These are phyloP conservation scores for Hanleya hanleyi DNA, from an alignment of 2,888 invertebrate species.

Conservation along the genomic window DNA sequence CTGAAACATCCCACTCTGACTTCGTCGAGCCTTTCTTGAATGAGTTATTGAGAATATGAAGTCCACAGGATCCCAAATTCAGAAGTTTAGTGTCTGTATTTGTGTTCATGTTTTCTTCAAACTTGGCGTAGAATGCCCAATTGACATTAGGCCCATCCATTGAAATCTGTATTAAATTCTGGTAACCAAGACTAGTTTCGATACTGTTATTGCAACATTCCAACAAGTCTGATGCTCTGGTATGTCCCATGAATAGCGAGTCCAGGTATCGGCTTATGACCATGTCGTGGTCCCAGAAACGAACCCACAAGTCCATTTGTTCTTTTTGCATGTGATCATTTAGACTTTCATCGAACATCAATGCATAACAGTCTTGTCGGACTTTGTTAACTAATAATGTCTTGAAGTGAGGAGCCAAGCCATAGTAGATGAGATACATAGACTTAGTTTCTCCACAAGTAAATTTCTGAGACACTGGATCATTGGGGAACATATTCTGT, in stretches of 20 bases:
- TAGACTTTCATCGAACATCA: slow-evolving; percentile 44
- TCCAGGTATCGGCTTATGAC: slow-evolving; percentile 51
- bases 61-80: slow-evolving; percentile 57
- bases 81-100: slow-evolving; percentile 26
- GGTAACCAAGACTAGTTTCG: slow-evolving; percentile 2
- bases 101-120: background rate
- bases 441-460: slow-evolving; percentile 22
- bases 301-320: slow-evolving; percentile 55
- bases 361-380: slow-evolving; percentile 12
- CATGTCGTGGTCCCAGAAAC: slow-evolving; percentile 46
- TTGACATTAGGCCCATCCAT: slow-evolving; percentile 35
- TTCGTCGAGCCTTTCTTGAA: slow-evolving; percentile 52
- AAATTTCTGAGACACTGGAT: slow-evolving; percentile 32
- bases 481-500: slow-evolving; percentile 35
- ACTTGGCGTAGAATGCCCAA: background rate
- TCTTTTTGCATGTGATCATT: slow-evolving; percentile 31
- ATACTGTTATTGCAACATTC: slow-evolving; percentile 32
- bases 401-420: slow-evolving; percentile 40
- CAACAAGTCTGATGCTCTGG: slow-evolving; percentile 47
- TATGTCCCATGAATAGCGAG: slow-evolving; percentile 33
- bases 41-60: slow-evolving; percentile 58
- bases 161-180: slow-evolving; percentile 20
- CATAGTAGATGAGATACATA: slow-evolving; percentile 30
- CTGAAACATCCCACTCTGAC: slow-evolving; percentile 39
- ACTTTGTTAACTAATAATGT: slow-evolving; percentile 20